phyloP scores from a whole-genome alignment of 2,113 vertebrate genomes.

The Corythornis madagascariensis region DNA sequence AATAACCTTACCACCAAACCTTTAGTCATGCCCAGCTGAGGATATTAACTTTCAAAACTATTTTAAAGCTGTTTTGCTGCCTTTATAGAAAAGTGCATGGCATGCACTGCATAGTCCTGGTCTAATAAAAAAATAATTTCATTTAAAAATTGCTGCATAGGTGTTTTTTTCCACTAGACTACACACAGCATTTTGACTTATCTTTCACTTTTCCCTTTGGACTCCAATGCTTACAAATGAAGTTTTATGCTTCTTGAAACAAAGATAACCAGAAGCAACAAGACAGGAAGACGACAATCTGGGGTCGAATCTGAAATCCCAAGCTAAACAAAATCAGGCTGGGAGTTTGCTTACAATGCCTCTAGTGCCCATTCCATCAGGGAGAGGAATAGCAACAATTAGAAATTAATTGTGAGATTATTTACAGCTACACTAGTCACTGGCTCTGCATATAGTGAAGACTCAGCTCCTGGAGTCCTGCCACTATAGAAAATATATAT shows the following conservation, averaged over 20 bases:
- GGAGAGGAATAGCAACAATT: not conserved
- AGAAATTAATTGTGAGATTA: not conserved
- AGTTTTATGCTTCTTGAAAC: slow-evolving; percentile 62
- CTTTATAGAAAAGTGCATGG: slow-evolving; percentile 31
- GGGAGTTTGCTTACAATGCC: rapidly evolving
- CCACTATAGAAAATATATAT: not conserved
- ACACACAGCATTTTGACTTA: slow-evolving; percentile 56
- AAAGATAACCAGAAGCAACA: slow-evolving; percentile 7
- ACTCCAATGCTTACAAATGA: not conserved
- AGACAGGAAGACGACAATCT: not conserved
- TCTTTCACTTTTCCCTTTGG: slow-evolving; percentile 60
- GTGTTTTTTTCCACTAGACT: slow-evolving; percentile 55
- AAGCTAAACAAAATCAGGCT: not conserved
- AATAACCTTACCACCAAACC: rapidly evolving
- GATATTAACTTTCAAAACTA: not conserved
- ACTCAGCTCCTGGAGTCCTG: not conserved
- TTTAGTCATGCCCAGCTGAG: not conserved
- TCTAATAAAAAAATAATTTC: slow-evolving; percentile 68
- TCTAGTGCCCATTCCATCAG: not conserved
- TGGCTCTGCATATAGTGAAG: not conserved
- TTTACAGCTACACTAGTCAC: not conserved
- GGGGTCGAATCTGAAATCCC: not conserved
- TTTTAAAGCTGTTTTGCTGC: not conserved
- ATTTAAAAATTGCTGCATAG: slow-evolving; percentile 58
- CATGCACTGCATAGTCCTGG: not conserved